phyloP scores from a whole-genome alignment of 1,140 invertebrate genomes.

The Pissodes strobi region DNA sequence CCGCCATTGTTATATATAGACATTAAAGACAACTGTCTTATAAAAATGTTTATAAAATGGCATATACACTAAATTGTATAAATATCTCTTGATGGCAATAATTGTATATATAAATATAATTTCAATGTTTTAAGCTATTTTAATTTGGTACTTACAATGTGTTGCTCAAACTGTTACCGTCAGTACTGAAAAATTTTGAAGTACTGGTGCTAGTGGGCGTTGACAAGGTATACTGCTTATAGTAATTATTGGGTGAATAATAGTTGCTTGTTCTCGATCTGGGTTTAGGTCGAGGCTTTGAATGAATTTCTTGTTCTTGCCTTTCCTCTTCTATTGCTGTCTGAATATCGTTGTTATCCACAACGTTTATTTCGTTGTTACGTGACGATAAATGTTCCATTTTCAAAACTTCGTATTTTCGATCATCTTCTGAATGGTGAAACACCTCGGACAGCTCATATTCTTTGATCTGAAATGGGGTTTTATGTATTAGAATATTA shows the following conservation, averaged over 20 bases:
- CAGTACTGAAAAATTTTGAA: conserved; percentile 28
- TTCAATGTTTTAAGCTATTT: neutral
- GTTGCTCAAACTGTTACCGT: conserved; percentile 43
- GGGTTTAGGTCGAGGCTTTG: conserved; percentile 29
- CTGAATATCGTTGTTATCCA: conserved; percentile 76
- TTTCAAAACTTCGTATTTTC: conserved; percentile 74
- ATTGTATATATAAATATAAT: neutral
- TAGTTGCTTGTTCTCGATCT: conserved; percentile 20
- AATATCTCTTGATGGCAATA: too few relatives aligned
- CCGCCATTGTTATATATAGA: too few relatives aligned
- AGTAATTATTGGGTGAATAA: conserved; percentile 13
- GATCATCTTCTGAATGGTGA: conserved; percentile 77
- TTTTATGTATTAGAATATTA: too few relatives aligned
- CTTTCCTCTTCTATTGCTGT: conserved; percentile 77
- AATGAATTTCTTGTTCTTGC: conserved; percentile 64
- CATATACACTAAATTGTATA: too few relatives aligned
- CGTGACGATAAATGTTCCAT: conserved; percentile 63
- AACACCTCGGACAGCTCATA: conserved; percentile 86
- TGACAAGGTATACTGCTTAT: conserved; percentile 42
- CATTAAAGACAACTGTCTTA: too few relatives aligned
- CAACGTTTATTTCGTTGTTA: conserved; percentile 65
- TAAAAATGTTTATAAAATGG: too few relatives aligned
- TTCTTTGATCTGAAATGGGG: conserved; percentile 77
- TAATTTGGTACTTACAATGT: conserved; percentile 47
- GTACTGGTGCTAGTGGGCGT: conserved; percentile 40